Evolutionary conservation across 2,888 invertebrate genomes (phyloP).

Genomic region (Oxystoma pomonae): DNA sequence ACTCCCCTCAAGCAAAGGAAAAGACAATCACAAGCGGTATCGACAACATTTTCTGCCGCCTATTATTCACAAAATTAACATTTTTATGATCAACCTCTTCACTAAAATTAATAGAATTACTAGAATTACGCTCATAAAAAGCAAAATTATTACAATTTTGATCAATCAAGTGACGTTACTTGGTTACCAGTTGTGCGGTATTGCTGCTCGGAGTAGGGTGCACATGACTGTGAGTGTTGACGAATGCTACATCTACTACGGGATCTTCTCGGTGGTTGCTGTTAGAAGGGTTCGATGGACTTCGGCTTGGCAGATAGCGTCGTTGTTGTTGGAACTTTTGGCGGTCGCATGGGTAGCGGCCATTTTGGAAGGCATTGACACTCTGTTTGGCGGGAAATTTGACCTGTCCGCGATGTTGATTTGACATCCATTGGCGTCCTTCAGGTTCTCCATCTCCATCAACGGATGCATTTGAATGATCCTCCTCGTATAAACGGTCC

Average conservation of each 20-base stretch:
- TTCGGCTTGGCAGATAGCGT: too few species aligned
- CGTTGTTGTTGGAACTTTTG: background rate
- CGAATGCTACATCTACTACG: too few species aligned
- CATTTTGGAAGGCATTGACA: too few species aligned
- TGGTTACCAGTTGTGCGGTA: background rate
- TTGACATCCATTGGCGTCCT: background rate
- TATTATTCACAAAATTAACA: background rate
- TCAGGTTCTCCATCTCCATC: background rate
- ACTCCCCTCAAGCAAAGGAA: too few species aligned
- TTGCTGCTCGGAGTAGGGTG: too few species aligned
- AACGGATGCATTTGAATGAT: background rate
- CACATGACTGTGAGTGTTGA: background rate
- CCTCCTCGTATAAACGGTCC: background rate
- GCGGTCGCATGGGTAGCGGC: too few species aligned
- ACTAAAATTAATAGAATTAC: background rate
- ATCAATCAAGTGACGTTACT: background rate
- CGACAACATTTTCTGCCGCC: background rate
- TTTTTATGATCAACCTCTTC: background rate
- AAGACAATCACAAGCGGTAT: too few species aligned
- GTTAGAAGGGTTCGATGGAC: background rate
- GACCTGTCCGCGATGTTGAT: background rate
- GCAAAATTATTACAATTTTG: background rate
- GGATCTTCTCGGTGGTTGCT: background rate
- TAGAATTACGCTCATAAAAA: background rate
- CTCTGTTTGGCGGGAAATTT: too few species aligned